Evolutionary conservation across 2,888 invertebrate species (phyloP).

Genomic region (Thysanoteuthis rhombus): DNA sequence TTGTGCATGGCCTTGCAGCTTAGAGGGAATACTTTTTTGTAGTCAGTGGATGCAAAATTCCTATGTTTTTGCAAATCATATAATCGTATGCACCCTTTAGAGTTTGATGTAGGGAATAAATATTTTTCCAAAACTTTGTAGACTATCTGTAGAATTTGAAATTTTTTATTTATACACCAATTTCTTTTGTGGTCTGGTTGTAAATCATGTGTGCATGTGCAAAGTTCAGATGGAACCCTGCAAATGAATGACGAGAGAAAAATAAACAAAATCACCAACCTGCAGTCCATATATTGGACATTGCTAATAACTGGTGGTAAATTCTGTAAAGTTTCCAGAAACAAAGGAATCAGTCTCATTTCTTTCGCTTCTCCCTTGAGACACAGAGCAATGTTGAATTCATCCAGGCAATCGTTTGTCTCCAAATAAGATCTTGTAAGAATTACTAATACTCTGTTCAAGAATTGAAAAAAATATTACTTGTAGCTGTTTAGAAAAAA

Average conservation of each 20-base stretch:
- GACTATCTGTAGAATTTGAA: no score
- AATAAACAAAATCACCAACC: background rate
- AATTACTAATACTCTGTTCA: background rate
- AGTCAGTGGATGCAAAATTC: no score
- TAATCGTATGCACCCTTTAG: no score
- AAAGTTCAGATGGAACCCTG: no score
- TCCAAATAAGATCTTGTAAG: background rate
- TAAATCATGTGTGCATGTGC: no score
- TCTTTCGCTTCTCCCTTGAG: background rate
- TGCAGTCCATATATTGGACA: conserved; percentile 13
- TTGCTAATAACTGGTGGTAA: background rate
- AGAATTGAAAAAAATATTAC: background rate
- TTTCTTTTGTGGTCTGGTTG: no score
- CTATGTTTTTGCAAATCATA: no score
- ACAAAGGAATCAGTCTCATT: background rate
- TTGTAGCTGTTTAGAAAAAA: background rate
- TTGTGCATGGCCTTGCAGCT: no score
- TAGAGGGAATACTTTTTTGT: no score
- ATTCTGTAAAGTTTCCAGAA: background rate
- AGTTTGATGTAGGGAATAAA: no score
- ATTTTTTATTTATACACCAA: no score
- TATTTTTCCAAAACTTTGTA: no score
- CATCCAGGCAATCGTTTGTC: background rate
- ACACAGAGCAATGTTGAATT: conserved; percentile 16
- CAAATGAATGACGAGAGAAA: background rate